Percentiles rank a stretch among this genome's conserved stretches.
Conservation (phyloP, 2,888 invertebrate genomes). For the Aphodius sticticus region DNA sequence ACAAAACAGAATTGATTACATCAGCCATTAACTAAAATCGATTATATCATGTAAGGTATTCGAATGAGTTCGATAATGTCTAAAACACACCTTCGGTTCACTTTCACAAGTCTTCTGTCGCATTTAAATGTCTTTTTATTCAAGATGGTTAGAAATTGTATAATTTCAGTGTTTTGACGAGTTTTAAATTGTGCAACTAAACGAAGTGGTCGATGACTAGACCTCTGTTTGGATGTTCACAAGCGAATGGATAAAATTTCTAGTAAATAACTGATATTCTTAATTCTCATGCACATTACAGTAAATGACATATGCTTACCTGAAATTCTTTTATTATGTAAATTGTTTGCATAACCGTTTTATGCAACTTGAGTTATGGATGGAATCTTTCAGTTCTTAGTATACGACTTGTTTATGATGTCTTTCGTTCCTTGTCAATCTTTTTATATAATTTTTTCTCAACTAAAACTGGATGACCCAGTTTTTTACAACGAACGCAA, state of each 20-base stretch:
- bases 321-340: constrained; percentile 4
- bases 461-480: too few relatives aligned
- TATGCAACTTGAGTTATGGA: background rate
- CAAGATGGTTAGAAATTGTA: background rate
- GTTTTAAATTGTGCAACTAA: background rate
- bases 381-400: background rate
- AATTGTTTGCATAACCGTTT: background rate
- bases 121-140: background rate
- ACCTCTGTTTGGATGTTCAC: background rate
- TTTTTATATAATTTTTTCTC: background rate
- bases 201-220: background rate
- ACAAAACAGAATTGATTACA: too few relatives aligned
- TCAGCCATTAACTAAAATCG: background rate
- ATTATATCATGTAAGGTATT: background rate
- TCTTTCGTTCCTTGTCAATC: background rate
- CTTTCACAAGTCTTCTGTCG: background rate
- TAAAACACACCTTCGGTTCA: background rate
- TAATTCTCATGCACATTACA: background rate
- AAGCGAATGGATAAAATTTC: background rate
- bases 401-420: too few relatives aligned
- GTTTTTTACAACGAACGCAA: too few relatives aligned
- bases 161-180: background rate
- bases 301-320: background rate
- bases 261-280: background rate
- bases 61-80: background rate